A percentile compares a stretch with the other conserved stretches of the same genome.
phyloP scores from a whole-genome alignment of 2,888 invertebrate species.

The Watsonalla binaria region DNA sequence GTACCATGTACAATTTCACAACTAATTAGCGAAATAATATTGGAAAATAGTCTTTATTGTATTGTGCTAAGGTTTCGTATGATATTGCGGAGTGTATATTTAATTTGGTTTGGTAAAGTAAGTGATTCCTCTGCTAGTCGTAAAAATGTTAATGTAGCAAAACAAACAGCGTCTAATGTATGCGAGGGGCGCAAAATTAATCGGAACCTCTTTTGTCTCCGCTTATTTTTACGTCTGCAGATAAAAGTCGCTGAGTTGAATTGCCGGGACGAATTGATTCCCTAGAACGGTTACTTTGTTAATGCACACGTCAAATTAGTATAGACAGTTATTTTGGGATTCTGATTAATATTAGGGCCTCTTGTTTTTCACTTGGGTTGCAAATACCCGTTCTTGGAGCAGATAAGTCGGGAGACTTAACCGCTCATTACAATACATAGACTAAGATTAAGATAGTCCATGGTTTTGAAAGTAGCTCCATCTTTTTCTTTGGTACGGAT shows the following conservation, averaged over 20 bases:
- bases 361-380: too few species aligned
- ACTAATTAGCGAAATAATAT: not conserved
- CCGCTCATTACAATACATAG: too few species aligned
- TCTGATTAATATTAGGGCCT: not conserved
- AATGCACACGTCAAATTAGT: not conserved
- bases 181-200: slow-evolving; percentile 68
- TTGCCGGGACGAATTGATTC: slow-evolving; percentile 42
- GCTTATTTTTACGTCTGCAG: slow-evolving; percentile 42
- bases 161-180: slow-evolving; percentile 74
- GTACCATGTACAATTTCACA: not conserved
- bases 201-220: slow-evolving; percentile 33
- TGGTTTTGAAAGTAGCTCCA: too few species aligned
- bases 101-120: slow-evolving; percentile 46
- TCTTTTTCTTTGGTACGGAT: too few species aligned
- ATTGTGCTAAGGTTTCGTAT: slow-evolving; percentile 6
- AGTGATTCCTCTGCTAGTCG: slow-evolving; percentile 74
- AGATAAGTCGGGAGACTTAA: too few species aligned
- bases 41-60: slow-evolving; percentile 13
- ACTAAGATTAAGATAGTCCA: too few species aligned
- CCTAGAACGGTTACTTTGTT: not conserved
- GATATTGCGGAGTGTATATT: slow-evolving; percentile 6
- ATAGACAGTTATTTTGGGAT: not conserved
- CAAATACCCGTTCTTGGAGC: too few species aligned
- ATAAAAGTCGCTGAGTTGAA: slow-evolving; percentile 47
- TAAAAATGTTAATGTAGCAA: slow-evolving; percentile 77